Conservation (phyloP, 2,888 invertebrate genomes). For the Drosophila bunnanda region DNA sequence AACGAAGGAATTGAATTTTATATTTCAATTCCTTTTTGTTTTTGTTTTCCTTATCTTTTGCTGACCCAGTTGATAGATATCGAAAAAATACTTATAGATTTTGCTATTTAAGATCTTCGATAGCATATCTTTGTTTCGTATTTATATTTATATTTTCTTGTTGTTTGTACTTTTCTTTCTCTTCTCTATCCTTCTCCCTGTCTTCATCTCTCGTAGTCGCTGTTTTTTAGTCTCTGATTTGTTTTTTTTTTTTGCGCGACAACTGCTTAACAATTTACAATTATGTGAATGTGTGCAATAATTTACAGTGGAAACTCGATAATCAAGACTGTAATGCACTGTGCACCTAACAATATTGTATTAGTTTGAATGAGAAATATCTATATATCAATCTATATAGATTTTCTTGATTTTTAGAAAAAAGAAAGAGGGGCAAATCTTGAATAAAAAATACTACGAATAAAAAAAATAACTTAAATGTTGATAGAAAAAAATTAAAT, state of each 20-base stretch:
- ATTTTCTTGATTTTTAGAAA: too few relatives aligned
- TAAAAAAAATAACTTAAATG: too few relatives aligned
- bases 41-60: slow-evolving; percentile 8
- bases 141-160: slow-evolving; percentile 5
- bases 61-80: slow-evolving; percentile 26
- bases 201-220: background rate
- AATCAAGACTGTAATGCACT: too few relatives aligned
- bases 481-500: too few relatives aligned
- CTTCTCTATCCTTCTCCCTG: background rate
- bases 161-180: slow-evolving; percentile 21
- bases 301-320: slow-evolving; percentile 8
- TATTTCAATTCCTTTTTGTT: background rate
- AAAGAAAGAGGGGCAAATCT: too few relatives aligned
- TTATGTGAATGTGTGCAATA: slow-evolving; percentile 16
- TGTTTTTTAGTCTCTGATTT: slow-evolving; percentile 13
- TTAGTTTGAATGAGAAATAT: too few relatives aligned
- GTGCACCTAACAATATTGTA: too few relatives aligned
- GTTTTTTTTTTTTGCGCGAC: slow-evolving; percentile 34
- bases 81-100: slow-evolving; percentile 2
- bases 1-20: background rate
- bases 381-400: too few relatives aligned
- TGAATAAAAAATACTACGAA: too few relatives aligned
- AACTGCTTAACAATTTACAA: slow-evolving; percentile 50
- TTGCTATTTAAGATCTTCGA: slow-evolving; percentile 15
- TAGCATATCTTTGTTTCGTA: background rate